A percentile compares a stretch with the other conserved stretches of the same genome.
Evolutionary conservation across 2,113 vertebrate species (phyloP).

Genomic region (Haemorhous mexicanus): DNA sequence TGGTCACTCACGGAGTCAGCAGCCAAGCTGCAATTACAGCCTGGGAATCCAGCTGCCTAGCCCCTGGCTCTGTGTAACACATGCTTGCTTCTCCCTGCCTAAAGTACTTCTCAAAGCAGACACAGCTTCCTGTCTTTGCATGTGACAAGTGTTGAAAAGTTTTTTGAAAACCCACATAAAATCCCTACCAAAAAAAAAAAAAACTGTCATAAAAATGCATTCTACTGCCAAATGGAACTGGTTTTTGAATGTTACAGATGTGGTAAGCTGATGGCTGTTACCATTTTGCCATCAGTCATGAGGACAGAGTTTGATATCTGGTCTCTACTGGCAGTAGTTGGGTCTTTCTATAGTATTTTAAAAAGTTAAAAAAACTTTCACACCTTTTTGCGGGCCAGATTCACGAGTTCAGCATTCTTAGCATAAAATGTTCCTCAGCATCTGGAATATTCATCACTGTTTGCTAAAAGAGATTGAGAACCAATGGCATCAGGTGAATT

Average conservation of each 20-base stretch:
- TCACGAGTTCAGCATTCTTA: not conserved
- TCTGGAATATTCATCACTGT: not conserved
- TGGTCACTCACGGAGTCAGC: not conserved
- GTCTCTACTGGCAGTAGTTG: not conserved
- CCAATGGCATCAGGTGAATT: not conserved
- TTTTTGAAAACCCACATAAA: not conserved
- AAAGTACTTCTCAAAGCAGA: not conserved
- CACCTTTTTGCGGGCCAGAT: not conserved
- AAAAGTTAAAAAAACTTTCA: not conserved
- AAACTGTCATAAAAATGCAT: not conserved
- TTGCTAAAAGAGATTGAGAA: not conserved
- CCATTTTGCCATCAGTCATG: not conserved
- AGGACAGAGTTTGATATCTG: not conserved
- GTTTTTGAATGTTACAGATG: not conserved
- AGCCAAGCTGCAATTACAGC: not conserved
- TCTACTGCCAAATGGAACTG: not conserved
- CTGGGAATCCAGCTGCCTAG: not conserved
- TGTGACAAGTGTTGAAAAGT: not conserved
- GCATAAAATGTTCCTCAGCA: not conserved
- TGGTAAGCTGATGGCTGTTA: not conserved
- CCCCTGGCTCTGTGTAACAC: not conserved
- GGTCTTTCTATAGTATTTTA: not conserved
- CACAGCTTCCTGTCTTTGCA: not conserved
- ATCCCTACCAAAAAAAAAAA: not conserved
- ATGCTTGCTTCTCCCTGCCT: not conserved